Evolutionary conservation across 2,888 invertebrate species (phyloP).

Genomic region (Seira musarum): DNA sequence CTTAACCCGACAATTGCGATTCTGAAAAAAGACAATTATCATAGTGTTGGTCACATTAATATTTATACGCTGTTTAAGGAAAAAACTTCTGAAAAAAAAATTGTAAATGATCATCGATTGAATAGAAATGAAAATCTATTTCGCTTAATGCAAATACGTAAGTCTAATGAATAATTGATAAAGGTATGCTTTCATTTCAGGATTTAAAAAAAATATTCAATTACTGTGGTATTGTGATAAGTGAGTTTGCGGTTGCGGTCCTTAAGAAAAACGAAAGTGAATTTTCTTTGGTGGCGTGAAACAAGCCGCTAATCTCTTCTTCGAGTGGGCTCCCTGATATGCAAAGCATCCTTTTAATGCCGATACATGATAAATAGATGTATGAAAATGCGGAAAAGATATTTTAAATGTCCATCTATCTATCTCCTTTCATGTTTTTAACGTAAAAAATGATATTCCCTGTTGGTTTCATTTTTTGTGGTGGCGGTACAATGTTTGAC

Average conservation of each 20-base stretch:
- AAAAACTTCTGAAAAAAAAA: too few species aligned
- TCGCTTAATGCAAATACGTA: too few species aligned
- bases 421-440: slow-evolving; percentile 11
- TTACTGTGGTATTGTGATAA: not conserved
- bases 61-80: too few species aligned
- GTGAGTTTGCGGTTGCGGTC: too few species aligned
- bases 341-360: not conserved
- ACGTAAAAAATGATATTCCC: slow-evolving; percentile 14
- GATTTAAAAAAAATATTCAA: slow-evolving; percentile 2
- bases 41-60: too few species aligned
- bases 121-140: too few species aligned
- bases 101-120: too few species aligned
- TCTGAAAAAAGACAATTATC: too few species aligned
- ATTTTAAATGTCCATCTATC: slow-evolving; percentile 4
- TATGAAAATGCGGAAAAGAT: not conserved
- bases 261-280: slow-evolving; percentile 4
- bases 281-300: slow-evolving; percentile 5
- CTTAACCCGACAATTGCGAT: too few species aligned
- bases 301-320: slow-evolving; percentile 5
- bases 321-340: too few species aligned
- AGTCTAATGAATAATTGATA: slow-evolving; percentile 1
- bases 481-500: slow-evolving; percentile 6
- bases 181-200: too few species aligned
- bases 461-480: not conserved
- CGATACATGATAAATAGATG: not conserved